Percentiles rank a stretch among this genome's conserved stretches.
Evolutionary conservation across 2,888 invertebrate genomes (phyloP).

Genomic region (Coecobrya sp.): DNA sequence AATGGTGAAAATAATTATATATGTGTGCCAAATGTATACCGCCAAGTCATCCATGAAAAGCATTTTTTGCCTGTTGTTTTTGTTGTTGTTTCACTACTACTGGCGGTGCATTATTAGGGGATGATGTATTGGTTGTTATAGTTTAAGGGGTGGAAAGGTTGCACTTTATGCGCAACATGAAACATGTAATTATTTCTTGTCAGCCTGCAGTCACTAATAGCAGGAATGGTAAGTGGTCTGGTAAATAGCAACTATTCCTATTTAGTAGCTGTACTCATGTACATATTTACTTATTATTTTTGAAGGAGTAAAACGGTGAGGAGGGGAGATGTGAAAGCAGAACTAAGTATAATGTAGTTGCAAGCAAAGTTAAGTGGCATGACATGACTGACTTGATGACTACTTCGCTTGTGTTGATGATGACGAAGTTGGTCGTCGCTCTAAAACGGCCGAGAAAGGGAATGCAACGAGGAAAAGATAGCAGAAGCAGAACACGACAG

Average conservation of each 20-base stretch:
- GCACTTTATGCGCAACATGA: slow-evolving; percentile 82
- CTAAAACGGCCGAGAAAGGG: slow-evolving; percentile 23
- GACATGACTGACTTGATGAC: slow-evolving; percentile 75
- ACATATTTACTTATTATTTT: slow-evolving; percentile 49
- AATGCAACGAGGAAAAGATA: slow-evolving; percentile 29
- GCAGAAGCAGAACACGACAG: background rate
- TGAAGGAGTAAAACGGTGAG: slow-evolving; percentile 39
- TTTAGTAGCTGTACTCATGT: background rate
- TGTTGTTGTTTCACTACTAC: slow-evolving; percentile 37
- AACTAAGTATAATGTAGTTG: slow-evolving; percentile 18
- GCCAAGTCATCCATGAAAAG: slow-evolving; percentile 43
- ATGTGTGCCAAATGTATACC: slow-evolving; percentile 48
- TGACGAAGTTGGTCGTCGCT: slow-evolving; percentile 2
- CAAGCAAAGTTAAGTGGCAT: slow-evolving; percentile 80
- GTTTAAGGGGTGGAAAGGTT: slow-evolving; percentile 82
- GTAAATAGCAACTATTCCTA: slow-evolving; percentile 19
- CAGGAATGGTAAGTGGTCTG: slow-evolving; percentile 53
- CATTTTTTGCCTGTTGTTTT: slow-evolving; percentile 34
- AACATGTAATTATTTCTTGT: slow-evolving; percentile 83
- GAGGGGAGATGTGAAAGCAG: slow-evolving; percentile 72
- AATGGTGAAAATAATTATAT: slow-evolving; percentile 80
- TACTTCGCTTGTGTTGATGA: slow-evolving; percentile 26
- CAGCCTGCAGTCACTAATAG: slow-evolving; percentile 65
- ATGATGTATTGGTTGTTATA: slow-evolving; percentile 83
- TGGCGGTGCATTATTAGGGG: slow-evolving; percentile 77